Conservation (phyloP, 2,113 vertebrate species). For the Pontoporia blainvillei region DNA sequence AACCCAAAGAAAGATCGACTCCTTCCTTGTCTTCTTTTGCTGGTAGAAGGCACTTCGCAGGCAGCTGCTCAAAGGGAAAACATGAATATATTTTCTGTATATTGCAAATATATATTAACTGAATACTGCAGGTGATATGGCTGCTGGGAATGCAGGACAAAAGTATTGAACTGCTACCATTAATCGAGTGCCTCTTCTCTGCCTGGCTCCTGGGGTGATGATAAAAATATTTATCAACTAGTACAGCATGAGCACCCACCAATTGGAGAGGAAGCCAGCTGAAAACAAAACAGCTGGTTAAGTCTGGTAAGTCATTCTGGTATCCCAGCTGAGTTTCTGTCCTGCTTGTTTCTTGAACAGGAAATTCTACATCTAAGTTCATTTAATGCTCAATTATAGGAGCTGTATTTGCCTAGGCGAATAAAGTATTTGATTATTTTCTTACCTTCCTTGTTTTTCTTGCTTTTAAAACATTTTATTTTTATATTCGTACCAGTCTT, state of each 20-base stretch:
- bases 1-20: background rate
- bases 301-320: background rate
- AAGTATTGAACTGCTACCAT: background rate
- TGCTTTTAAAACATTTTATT: background rate
- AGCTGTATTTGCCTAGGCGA: background rate
- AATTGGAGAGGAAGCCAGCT: background rate
- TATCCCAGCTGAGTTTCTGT: background rate
- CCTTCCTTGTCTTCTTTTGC: background rate
- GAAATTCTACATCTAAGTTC: background rate
- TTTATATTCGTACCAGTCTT: background rate
- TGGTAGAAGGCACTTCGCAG: background rate
- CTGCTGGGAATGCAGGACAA: background rate
- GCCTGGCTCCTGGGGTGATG: background rate
- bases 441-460: too few relatives aligned
- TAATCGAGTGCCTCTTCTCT: background rate
- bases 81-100: background rate
- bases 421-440: background rate
- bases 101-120: background rate
- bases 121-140: background rate
- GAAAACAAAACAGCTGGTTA: background rate
- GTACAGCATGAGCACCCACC: background rate
- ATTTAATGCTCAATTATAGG: background rate
- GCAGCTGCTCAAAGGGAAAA: slow-evolving; percentile 1
- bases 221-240: background rate
- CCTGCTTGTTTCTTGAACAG: slow-evolving; percentile 2